Evolutionary conservation across 1,140 invertebrate species (phyloP), one percentile per base, ranked within the genome.

Genomic region (Ridgeia piscesae): DNA sequence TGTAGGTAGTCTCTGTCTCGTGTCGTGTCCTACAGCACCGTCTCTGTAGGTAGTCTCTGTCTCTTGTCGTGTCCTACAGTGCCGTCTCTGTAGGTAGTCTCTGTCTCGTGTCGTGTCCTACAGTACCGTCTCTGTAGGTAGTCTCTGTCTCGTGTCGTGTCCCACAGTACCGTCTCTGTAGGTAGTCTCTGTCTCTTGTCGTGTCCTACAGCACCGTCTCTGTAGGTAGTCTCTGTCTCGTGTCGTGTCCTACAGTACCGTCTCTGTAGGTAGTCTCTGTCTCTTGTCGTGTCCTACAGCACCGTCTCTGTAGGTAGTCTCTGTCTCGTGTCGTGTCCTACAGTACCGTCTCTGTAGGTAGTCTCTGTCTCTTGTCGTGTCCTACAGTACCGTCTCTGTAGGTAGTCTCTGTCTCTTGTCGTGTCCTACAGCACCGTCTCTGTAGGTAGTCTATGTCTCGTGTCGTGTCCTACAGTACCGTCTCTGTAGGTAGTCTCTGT

Each of bases 81-180:
- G 11, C 11, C 42, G 4, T 42, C 4, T 42, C n/a, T n/a, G n/a
- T n/a, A n/a, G n/a, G n/a, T n/a, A n/a, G n/a, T n/a, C n/a, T n/a
- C n/a, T n/a, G n/a, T n/a, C n/a, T n/a, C n/a, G n/a, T n/a, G n/a
- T n/a, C n/a, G n/a, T n/a, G 35, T 90, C 17, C 89, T 90, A 2
- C 89, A 35, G 89, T 90, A 90, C 89, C 89, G 89, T n/a, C 89
- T 90, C 0, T 90, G 89, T 90, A 90, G 1, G 89, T 90, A 90
- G 34, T 42, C n/a, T 90, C 4, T 2, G n/a, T 90, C 89, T 90
- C 89, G 34, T 34, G 14, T 89, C 14, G 35, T 58, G 17, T 50
- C 33, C 1, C 42, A 27, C 6, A 9, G 6, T 42, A 42, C 11
- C 42, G 4, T 42, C 4, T 42, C n/a, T n/a, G n/a, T n/a, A n/a